Conservation (phyloP, 1,140 invertebrate genomes). For the Protaetia brevitarsis region DNA sequence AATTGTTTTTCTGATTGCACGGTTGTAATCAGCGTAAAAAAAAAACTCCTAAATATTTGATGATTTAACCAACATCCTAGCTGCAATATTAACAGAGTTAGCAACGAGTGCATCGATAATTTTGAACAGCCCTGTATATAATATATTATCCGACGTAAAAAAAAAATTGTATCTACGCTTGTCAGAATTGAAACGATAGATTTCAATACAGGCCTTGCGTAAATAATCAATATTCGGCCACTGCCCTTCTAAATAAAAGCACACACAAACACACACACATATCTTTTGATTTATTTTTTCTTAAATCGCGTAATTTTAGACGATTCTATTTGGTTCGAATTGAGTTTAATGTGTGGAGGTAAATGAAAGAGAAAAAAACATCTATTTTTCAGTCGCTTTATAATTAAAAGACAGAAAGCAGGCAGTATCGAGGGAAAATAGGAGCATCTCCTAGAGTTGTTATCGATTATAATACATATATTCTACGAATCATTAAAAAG, state of each 20-base stretch:
- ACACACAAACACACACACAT: no score
- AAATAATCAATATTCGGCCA: constrained; percentile 32
- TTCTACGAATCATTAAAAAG: constrained; percentile 1
- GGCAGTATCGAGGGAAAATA: background rate
- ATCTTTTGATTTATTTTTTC: constrained; percentile 34
- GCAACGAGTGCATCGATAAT: no score
- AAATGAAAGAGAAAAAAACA: background rate
- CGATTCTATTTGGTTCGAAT: constrained; percentile 22
- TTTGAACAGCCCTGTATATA: no score
- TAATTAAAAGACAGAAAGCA: background rate
- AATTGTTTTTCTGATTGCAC: no score
- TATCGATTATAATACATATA: no score
- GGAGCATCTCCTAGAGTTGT: constrained; percentile 11
- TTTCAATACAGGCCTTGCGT: constrained; percentile 41
- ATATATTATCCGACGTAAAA: background rate
- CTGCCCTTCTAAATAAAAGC: constrained; percentile 37
- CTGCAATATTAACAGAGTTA: no score
- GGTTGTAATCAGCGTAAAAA: no score
- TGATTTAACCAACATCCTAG: no score
- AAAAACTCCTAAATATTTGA: no score
- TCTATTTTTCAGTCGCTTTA: background rate
- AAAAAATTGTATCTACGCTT: background rate
- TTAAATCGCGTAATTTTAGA: background rate
- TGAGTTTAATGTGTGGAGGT: constrained; percentile 13
- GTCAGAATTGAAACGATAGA: constrained; percentile 33